A percentile compares a stretch with the other conserved stretches of the same genome.
Conservation (phyloP, 2,113 vertebrate genomes). For the Platysternon megacephalum region DNA sequence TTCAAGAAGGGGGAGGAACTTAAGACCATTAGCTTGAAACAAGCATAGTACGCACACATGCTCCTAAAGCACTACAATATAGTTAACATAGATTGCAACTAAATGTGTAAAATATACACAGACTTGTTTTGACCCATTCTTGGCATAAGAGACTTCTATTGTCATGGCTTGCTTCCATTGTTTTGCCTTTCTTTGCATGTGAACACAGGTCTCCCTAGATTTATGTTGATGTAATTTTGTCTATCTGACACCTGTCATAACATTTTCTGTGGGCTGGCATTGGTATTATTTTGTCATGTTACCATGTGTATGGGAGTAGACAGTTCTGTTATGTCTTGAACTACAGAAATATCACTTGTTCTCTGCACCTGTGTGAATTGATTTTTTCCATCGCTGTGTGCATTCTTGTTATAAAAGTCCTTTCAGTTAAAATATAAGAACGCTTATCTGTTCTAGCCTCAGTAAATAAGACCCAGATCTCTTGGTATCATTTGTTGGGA, state of each 20-base stretch:
- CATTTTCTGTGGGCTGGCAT: neutral
- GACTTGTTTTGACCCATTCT: neutral
- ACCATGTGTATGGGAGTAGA: neutral
- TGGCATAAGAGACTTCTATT: neutral
- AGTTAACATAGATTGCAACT: neutral
- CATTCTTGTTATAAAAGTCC: neutral
- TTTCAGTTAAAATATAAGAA: neutral
- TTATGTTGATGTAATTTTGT: neutral
- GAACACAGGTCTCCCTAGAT: neutral
- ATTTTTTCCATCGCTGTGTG: neutral
- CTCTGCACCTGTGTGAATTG: neutral
- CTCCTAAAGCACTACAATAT: neutral
- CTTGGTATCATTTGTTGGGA: neutral
- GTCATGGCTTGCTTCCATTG: neutral
- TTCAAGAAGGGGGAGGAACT: rapidly evolving
- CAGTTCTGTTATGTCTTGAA: neutral
- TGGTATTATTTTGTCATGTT: neutral
- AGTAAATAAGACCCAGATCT: neutral
- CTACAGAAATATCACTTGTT: neutral
- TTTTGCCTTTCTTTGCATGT: neutral
- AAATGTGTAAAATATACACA: neutral
- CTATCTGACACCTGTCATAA: neutral
- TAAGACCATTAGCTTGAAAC: neutral
- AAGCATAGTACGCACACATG: too few relatives aligned
- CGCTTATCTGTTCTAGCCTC: neutral